Evolutionary conservation across 2,888 invertebrate species (phyloP), one percentile per base, ranked within the genome.

Genomic region (Acrocera orbiculus): DNA sequence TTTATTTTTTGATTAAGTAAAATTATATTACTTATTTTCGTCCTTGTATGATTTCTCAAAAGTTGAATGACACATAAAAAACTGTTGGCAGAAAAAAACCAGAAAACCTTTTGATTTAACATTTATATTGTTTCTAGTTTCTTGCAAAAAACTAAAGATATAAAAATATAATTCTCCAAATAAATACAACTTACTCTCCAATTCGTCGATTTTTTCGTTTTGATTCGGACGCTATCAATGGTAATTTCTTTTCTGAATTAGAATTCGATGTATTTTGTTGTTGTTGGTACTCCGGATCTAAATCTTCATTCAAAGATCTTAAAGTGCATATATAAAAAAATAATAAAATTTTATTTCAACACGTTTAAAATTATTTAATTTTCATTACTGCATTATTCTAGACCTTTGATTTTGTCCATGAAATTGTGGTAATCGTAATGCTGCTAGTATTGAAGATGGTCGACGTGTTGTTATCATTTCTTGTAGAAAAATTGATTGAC

Each of bases 381-480:
- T n/a, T n/a, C n/a, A n/a, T 44, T 49, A 58, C 58, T 54, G 54
- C 40, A 49, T 40, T 39, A 48, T 50, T 41, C 40, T 47, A 26
- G 46, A 46, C 32, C 48, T 39, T 37, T 51, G 42, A 42, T 37
- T 26, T 33, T 17, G 8, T 39, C 27, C 6, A 40, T 42, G 27
- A 44, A 46, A 7, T 40, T 38, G 1, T n/a, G 37, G 41, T 16
- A 38, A 37, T 19, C 42, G 36, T 20, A 42, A 44, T 10, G 71
- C 70, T n/a, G 72, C 71, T 40, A 73, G 66, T 29, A 73, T 68
- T 2, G 68, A 65, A 6, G 73, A 73, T 1, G 73, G 70, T 27
- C 75, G 63, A 48, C 74, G 44, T 4, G 54, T 53, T 22, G 45
- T 41, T 32, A 61, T 40, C 27, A 61, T 56, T 38, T 61, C 60